Evolutionary conservation across 2,113 vertebrate genomes (phyloP).

Genomic region (Aix galericulata): DNA sequence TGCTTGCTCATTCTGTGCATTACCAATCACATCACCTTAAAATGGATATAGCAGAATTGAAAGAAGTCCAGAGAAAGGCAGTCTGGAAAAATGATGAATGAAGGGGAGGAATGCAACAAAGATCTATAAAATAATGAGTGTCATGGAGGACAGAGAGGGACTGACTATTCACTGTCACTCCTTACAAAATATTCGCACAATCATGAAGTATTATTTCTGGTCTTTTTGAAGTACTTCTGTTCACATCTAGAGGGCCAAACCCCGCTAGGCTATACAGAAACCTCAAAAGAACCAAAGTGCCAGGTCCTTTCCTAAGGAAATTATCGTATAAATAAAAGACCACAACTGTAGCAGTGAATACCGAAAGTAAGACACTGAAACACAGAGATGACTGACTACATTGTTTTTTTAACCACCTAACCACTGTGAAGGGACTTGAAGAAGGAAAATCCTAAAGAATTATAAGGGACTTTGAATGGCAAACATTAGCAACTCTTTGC

Average conservation of each 20-base stretch:
- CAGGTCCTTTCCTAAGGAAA: neutral
- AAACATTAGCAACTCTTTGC: neutral
- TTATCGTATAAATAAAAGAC: neutral
- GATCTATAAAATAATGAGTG: neutral
- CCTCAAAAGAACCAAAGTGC: neutral
- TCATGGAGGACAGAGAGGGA: accelerated
- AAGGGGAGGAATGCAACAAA: neutral
- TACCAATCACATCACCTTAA: neutral
- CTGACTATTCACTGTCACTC: neutral
- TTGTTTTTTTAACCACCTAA: neutral
- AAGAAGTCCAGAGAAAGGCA: neutral
- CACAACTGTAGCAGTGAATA: neutral
- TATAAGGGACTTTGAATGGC: neutral
- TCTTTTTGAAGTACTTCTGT: neutral
- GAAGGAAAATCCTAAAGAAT: neutral
- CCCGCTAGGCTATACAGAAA: neutral
- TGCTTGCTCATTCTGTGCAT: neutral
- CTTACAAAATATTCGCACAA: neutral
- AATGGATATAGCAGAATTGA: neutral
- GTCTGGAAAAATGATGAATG: neutral
- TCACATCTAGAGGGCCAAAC: neutral
- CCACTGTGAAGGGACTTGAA: neutral
- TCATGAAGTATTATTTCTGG: neutral
- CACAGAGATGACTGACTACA: neutral
- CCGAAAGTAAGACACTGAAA: neutral